phyloP scores from a whole-genome alignment of 2,113 vertebrate species.

The Bagarius yarrelli region DNA sequence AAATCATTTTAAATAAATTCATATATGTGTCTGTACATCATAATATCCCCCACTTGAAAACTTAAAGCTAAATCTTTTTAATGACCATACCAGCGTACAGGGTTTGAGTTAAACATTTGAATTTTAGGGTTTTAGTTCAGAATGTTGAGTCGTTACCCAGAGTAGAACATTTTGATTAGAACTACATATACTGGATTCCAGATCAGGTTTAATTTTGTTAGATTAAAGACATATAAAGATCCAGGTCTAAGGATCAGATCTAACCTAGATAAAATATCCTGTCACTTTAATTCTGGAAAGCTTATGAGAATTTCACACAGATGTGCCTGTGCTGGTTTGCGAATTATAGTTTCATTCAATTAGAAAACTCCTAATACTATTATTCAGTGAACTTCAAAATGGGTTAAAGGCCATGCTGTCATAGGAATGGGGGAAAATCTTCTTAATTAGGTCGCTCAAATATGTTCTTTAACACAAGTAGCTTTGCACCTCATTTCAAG shows the following conservation, averaged over 20 bases:
- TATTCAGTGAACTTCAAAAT: slow-evolving; percentile 27
- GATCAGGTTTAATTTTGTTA: slow-evolving; percentile 57
- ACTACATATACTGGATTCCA: slow-evolving; percentile 44
- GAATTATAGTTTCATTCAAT: slow-evolving; percentile 51
- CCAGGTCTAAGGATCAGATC: slow-evolving; percentile 28
- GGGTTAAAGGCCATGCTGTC: slow-evolving; percentile 13
- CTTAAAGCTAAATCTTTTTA: slow-evolving; percentile 44
- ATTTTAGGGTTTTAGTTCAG: slow-evolving; percentile 57
- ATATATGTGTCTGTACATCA: slow-evolving; percentile 31
- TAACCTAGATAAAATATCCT: slow-evolving; percentile 39
- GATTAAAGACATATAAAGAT: slow-evolving; percentile 38
- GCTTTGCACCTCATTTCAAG: slow-evolving; percentile 7
- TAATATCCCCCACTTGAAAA: slow-evolving; percentile 42
- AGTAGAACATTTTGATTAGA: slow-evolving; percentile 53
- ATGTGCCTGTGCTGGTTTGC: slow-evolving; percentile 28
- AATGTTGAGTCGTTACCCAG: slow-evolving; percentile 39
- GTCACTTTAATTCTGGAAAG: slow-evolving; percentile 44
- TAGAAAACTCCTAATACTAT: slow-evolving; percentile 41
- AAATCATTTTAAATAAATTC: slow-evolving; percentile 36
- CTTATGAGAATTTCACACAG: slow-evolving; percentile 33
- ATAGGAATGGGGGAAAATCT: not conserved
- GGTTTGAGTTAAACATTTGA: slow-evolving; percentile 58
- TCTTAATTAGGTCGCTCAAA: slow-evolving; percentile 6
- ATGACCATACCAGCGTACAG: slow-evolving; percentile 51
- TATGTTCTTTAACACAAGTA: slow-evolving; percentile 31